A percentile compares a stretch with the other conserved stretches of the same genome.
Conservation (phyloP, 2,888 invertebrate genomes). For the Nasonovia ribisnigri region DNA sequence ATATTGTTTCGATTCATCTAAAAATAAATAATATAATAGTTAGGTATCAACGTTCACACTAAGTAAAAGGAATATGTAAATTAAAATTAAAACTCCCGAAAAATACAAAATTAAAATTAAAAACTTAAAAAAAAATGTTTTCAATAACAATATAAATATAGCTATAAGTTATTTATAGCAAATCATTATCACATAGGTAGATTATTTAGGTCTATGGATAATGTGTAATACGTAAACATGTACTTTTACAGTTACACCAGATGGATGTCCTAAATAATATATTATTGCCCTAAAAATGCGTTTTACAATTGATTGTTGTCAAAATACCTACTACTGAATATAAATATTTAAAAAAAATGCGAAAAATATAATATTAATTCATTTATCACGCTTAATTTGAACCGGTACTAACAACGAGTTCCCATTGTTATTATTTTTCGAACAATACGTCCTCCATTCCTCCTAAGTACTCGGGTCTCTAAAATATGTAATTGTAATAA, state of each 20-base stretch:
- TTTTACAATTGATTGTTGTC: background rate
- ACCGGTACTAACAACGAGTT: slow-evolving; percentile 22
- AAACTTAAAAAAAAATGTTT: background rate
- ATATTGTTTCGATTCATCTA: background rate
- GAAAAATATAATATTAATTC: background rate
- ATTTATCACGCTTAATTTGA: slow-evolving; percentile 25
- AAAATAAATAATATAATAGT: background rate
- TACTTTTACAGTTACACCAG: background rate
- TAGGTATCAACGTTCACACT: background rate
- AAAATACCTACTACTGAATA: background rate
- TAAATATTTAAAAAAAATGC: slow-evolving; percentile 1
- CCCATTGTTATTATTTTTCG: slow-evolving; percentile 37
- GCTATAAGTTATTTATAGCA: background rate
- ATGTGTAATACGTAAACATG: background rate
- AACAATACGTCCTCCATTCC: background rate
- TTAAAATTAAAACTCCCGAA: background rate
- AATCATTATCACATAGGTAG: background rate
- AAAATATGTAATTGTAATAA: background rate
- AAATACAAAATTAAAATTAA: background rate
- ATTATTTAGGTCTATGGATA: background rate
- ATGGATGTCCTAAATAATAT: slow-evolving; percentile 27
- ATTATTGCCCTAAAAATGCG: background rate
- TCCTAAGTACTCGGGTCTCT: background rate
- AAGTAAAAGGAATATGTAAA: background rate
- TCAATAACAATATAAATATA: background rate